These are phyloP conservation scores for Bruchidius siliquastri DNA, from an alignment of 2,888 invertebrate genomes.

Conservation along the genomic window DNA sequence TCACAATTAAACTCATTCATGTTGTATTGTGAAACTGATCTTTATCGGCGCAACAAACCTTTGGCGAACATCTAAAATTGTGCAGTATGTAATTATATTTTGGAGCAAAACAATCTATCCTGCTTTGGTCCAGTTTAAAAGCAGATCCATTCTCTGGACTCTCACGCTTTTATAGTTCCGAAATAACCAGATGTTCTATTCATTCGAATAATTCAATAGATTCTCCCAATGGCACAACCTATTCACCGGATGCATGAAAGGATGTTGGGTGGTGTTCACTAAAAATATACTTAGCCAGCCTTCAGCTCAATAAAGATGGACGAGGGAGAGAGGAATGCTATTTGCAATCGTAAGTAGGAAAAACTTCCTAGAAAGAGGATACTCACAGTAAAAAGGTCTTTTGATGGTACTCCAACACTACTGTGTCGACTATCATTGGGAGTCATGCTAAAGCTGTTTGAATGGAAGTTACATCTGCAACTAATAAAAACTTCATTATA, in stretches of 20 bases:
- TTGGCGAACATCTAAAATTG: too few relatives aligned
- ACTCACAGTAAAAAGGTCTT: too few relatives aligned
- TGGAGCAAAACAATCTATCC: not conserved
- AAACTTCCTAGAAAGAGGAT: not conserved
- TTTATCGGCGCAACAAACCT: too few relatives aligned
- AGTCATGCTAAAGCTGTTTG: too few relatives aligned
- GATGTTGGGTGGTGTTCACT: not conserved
- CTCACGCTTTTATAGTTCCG: conserved; percentile 7
- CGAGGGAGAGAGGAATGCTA: not conserved
- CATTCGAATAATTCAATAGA: conserved; percentile 10
- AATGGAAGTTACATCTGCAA: too few relatives aligned
- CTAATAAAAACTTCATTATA: too few relatives aligned
- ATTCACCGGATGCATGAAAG: not conserved
- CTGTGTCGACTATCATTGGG: too few relatives aligned
- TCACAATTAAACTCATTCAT: too few relatives aligned
- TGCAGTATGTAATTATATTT: not conserved
- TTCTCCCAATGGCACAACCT: not conserved
- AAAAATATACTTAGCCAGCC: not conserved
- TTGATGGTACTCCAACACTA: too few relatives aligned
- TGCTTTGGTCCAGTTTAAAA: not conserved
- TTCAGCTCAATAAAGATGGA: not conserved
- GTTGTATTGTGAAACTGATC: too few relatives aligned
- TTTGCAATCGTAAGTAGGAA: not conserved
- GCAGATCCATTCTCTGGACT: not conserved
- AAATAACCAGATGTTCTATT: conserved; percentile 10